Base-by-base conservation (phyloP, 2,888 invertebrate species). In the Meteorus colon region DNA sequence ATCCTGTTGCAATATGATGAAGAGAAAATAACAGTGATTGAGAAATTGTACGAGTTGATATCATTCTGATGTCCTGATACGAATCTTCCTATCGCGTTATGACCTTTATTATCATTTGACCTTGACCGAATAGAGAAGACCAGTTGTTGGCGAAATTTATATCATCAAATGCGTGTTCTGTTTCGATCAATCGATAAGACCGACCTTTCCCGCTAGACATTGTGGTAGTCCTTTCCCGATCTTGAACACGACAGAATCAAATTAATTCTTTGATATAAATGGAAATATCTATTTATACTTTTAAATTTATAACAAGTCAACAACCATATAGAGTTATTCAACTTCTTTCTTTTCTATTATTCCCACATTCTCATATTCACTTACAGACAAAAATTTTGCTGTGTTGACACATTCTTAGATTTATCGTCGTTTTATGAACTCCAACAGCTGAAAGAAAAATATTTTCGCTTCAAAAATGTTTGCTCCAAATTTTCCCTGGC, bases 81-180 rank as follows among this genome's bases (percentile, higher is more conserved):
- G 62, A 67, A 77, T 76, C 67, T 62, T 29, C 24, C 6, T n/a
- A 24, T 24, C n/a, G 3, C 34, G 12, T 59, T 48, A 55, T 69
- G 41, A 65, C 45, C 37, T 63, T 69, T 62, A 14, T 31, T 74
- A 67, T 73, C 29, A 60, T 37, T 69, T 75, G 71, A 76, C 81
- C 80, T 81, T 81, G 80, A 80, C 77, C 80, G 74, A 77, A 77
- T 79, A 76, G 48, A 74, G 72, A 78, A 72, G 76, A 55, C 55
- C 73, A 31, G 67, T 60, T 29, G 55, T 37, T 24, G 59, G 12
- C 65, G 45, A 41, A 65, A 66, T 72, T 75, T 67, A 75, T 72
- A 71, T 45, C 16, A 66, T 37, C 60, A 72, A 65, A 71, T 75
- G 65, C 51, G 65, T 59, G 66, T 45, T 19, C 55, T 55, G 66